phyloP scores from a whole-genome alignment of 2,113 vertebrate species.

The Tinamus guttatus region DNA sequence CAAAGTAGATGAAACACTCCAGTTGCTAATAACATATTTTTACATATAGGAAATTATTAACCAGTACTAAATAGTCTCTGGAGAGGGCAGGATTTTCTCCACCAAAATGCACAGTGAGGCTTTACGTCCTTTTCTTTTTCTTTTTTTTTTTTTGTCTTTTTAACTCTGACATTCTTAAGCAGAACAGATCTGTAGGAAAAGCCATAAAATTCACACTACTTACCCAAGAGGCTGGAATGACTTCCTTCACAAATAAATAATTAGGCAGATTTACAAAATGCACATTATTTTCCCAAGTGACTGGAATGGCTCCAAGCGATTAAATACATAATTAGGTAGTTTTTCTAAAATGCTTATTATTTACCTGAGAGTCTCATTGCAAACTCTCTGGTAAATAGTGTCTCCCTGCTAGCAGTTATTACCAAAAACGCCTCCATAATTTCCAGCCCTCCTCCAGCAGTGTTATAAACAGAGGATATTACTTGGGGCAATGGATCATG shows the following conservation, averaged over 20 bases:
- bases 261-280: slow-evolving; percentile 63
- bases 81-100: not conserved
- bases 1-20: not conserved
- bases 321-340: slow-evolving; percentile 69
- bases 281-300: slow-evolving; percentile 61
- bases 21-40: not conserved
- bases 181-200: not conserved
- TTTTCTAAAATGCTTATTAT: slow-evolving; percentile 74
- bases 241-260: slow-evolving; percentile 62
- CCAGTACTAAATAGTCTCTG: not conserved
- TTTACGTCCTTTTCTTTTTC: not conserved
- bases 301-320: slow-evolving; percentile 46
- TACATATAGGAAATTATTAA: not conserved
- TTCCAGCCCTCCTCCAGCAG: slow-evolving; percentile 18
- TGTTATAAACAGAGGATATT: not conserved
- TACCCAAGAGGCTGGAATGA: slow-evolving; percentile 35
- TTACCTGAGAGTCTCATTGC: slow-evolving; percentile 61
- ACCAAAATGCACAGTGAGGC: no score
- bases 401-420: slow-evolving; percentile 47
- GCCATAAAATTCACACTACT: slow-evolving; percentile 5
- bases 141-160: not conserved
- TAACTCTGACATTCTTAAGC: not conserved
- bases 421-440: slow-evolving; percentile 13
- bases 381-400: slow-evolving; percentile 60
- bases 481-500: not conserved